phyloP scores from a whole-genome alignment of 2,113 vertebrate genomes.

The Amphiprion ocellaris region DNA sequence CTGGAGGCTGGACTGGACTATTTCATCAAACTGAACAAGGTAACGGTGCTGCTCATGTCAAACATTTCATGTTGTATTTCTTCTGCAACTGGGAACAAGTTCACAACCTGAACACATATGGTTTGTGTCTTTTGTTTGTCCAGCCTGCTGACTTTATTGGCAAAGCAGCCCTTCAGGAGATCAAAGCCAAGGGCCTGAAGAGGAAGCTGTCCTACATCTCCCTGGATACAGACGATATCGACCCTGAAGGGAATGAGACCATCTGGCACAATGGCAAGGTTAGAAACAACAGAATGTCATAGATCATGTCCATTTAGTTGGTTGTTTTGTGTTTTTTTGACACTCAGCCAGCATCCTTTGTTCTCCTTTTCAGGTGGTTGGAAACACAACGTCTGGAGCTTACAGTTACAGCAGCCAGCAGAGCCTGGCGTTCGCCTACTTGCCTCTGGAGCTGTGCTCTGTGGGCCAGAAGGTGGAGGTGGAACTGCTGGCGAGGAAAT shows the following conservation, averaged over 20 bases:
- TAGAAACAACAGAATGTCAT: slow-evolving; percentile 18
- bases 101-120: not conserved
- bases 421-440: slow-evolving; percentile 94
- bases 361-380: slow-evolving; percentile 88
- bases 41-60: slow-evolving; percentile 53
- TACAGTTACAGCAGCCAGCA: slow-evolving; percentile 92
- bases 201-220: slow-evolving; percentile 92
- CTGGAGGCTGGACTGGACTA: slow-evolving; percentile 95
- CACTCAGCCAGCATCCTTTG: not conserved
- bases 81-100: not conserved
- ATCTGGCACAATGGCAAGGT: slow-evolving; percentile 93
- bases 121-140: slow-evolving; percentile 26
- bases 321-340: not conserved
- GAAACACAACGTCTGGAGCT: slow-evolving; percentile 95
- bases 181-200: slow-evolving; percentile 91
- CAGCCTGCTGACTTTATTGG: slow-evolving; percentile 95
- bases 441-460: slow-evolving; percentile 88
- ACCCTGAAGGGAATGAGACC: slow-evolving; percentile 98
- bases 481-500: slow-evolving; percentile 92
- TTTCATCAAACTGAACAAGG: slow-evolving; percentile 98
- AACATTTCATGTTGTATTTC: not conserved
- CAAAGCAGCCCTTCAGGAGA: slow-evolving; percentile 91
- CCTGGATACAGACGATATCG: slow-evolving; percentile 90
- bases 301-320: not conserved
- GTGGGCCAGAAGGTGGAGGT: slow-evolving; percentile 93